phyloP scores from a whole-genome alignment of 1,140 invertebrate genomes.

The Drosophila pseudoobscura region DNA sequence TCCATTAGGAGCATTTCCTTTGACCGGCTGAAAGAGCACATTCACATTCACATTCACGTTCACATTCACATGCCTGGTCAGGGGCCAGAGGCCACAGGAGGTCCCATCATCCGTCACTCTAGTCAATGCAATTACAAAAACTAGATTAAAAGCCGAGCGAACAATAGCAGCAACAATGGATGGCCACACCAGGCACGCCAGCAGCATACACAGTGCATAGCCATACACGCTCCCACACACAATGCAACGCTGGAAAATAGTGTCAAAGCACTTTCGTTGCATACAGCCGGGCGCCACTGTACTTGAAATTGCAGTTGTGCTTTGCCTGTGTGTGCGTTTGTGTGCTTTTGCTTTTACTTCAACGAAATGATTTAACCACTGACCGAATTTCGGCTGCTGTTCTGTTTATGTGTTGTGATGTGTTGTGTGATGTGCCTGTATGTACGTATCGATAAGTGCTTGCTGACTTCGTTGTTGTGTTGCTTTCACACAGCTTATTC shows the following conservation, averaged over 20 bases:
- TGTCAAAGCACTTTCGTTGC: conserved; percentile 78
- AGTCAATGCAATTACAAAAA: conserved; percentile 79
- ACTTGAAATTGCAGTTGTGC: conserved; percentile 34
- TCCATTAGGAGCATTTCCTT: conserved; percentile 46
- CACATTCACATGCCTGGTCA: neutral
- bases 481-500: conserved; percentile 53
- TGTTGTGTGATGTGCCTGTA: conserved; percentile 23
- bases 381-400: conserved; percentile 72
- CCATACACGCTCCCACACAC: conserved; percentile 22
- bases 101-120: conserved; percentile 54
- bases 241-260: conserved; percentile 57
- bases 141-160: conserved; percentile 77
- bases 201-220: neutral
- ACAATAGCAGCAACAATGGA: conserved; percentile 51
- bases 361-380: conserved; percentile 81
- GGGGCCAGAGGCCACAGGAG: conserved; percentile 24
- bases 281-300: conserved; percentile 65
- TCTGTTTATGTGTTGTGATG: conserved; percentile 30
- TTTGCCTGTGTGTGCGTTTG: conserved; percentile 5
- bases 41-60: neutral
- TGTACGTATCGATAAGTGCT: conserved; percentile 62
- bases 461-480: conserved; percentile 60
- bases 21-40: conserved; percentile 1
- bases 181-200: neutral
- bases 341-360: conserved; percentile 74